Conservation (phyloP, 1,140 invertebrate species). For the Pogonomyrmex barbatus region DNA sequence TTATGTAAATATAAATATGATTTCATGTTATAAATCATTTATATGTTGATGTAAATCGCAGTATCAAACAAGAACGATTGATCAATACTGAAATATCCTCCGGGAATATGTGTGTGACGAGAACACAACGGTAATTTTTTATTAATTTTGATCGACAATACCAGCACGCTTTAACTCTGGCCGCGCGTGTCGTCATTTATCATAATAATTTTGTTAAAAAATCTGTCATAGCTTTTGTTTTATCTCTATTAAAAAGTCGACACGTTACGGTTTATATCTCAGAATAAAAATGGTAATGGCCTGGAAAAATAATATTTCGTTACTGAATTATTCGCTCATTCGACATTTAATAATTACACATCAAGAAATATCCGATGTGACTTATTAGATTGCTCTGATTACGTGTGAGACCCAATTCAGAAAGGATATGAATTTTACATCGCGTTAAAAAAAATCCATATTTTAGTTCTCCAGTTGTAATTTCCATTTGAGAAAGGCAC, state of each 20-base stretch:
- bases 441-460: too few relatives aligned
- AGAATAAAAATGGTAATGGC: neutral
- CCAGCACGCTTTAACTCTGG: neutral
- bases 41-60: slow-evolving; percentile 13
- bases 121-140: slow-evolving; percentile 42
- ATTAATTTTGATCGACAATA: slow-evolving; percentile 49
- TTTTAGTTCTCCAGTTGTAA: neutral
- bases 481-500: neutral
- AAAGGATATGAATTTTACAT: neutral
- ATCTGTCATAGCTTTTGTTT: slow-evolving; percentile 20
- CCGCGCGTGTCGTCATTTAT: slow-evolving; percentile 29
- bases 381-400: neutral
- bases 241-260: neutral
- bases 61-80: slow-evolving; percentile 11
- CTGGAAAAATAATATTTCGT: neutral
- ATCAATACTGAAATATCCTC: slow-evolving; percentile 33
- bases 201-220: slow-evolving; percentile 53
- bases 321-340: neutral
- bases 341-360: neutral
- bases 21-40: slow-evolving; percentile 24
- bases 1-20: slow-evolving; percentile 14
- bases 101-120: neutral
- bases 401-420: neutral
- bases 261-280: neutral
- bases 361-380: neutral